Percentiles rank a stretch among this genome's conserved stretches.
Conservation (phyloP, 2,888 invertebrate species). For the Rhagophthalmus giganteus region DNA sequence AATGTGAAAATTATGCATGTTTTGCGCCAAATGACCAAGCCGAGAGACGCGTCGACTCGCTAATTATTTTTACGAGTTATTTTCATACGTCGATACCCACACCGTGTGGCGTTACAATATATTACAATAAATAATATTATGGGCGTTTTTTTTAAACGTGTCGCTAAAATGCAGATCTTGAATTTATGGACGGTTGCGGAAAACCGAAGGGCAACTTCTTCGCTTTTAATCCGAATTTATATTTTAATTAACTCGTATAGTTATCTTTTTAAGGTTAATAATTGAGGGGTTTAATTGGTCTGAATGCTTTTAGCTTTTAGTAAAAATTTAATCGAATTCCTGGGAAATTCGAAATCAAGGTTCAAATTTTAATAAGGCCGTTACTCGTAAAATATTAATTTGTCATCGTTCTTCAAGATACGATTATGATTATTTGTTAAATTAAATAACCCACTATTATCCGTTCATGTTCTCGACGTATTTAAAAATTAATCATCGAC, state of each 20-base stretch:
- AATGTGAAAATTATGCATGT: slow-evolving; percentile 53
- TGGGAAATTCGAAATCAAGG: no score
- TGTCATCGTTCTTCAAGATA: no score
- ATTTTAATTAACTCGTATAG: no score
- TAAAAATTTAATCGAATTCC: no score
- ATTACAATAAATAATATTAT: slow-evolving; percentile 40
- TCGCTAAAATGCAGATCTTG: neutral
- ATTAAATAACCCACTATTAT: neutral
- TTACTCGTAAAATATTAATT: no score
- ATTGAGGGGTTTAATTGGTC: no score
- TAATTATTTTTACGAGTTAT: slow-evolving; percentile 50
- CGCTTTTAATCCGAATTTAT: no score
- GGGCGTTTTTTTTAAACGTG: neutral
- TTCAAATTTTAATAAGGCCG: no score
- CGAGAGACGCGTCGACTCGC: slow-evolving; percentile 44
- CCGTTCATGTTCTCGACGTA: neutral
- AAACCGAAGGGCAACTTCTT: no score
- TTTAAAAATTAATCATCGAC: neutral
- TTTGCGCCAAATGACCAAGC: slow-evolving; percentile 46
- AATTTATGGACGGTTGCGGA: neutral
- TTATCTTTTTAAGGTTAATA: no score
- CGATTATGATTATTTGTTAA: no score
- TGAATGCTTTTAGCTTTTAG: no score
- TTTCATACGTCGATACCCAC: slow-evolving; percentile 49
- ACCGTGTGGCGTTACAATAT: slow-evolving; percentile 44